phyloP scores from a whole-genome alignment of 2,797 vertebrate genomes.

The Chanos chanos region DNA sequence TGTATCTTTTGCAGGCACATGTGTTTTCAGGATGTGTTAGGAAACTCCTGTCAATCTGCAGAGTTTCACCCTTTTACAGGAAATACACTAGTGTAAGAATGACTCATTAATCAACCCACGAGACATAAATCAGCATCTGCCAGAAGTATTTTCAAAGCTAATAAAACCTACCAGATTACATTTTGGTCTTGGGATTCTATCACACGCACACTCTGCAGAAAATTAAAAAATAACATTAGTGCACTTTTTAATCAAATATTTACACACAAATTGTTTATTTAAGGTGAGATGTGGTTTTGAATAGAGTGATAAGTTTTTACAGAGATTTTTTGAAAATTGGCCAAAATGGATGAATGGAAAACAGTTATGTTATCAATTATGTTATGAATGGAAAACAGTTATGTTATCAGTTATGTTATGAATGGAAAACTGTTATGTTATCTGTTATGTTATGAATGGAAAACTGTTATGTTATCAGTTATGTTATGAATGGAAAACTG shows the following conservation, averaged over 20 bases:
- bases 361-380: no score
- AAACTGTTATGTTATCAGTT: no score
- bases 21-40: constrained; percentile 76
- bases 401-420: no score
- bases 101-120: neutral
- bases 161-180: constrained; percentile 80
- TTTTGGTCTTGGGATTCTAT: constrained; percentile 78
- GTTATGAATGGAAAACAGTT: no score
- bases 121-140: neutral
- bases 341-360: no score
- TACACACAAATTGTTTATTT: no score
- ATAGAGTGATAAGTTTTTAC: no score
- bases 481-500: no score
- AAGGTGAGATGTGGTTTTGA: no score
- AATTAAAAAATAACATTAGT: constrained; percentile 31
- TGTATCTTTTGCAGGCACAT: constrained; percentile 85
- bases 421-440: no score
- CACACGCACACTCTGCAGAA: constrained; percentile 86
- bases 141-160: neutral
- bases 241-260: constrained; percentile 23
- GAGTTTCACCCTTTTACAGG: constrained; percentile 79
- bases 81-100: constrained; percentile 12
- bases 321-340: no score
- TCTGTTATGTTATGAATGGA: no score
- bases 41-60: constrained; percentile 81